phyloP scores from a whole-genome alignment of 2,113 vertebrate genomes.

The Mystacornis crossleyi region DNA sequence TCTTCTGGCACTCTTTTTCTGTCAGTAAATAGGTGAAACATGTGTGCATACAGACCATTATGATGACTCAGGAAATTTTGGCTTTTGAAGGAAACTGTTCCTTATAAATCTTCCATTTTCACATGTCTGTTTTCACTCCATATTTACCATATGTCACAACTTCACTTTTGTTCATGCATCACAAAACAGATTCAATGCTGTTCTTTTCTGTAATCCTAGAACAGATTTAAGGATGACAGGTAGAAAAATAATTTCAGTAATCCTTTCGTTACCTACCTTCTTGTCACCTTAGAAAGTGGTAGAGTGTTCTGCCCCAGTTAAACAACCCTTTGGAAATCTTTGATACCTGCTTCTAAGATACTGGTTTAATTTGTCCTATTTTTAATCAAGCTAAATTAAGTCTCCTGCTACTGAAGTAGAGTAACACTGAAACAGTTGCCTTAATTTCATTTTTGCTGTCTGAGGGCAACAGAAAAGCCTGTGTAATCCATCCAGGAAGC shows the following conservation, averaged over 20 bases:
- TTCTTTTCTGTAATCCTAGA: constrained; percentile 30
- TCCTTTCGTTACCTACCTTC: background rate
- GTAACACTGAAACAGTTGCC: background rate
- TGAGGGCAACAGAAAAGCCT: background rate
- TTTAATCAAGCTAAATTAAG: background rate
- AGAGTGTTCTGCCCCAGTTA: background rate
- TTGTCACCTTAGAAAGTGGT: background rate
- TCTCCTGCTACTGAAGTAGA: background rate
- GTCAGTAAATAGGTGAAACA: background rate
- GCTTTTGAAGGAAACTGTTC: background rate
- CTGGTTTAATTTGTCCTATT: background rate
- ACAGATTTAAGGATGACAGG: constrained; percentile 17
- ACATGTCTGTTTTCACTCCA: background rate
- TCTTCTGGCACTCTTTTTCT: background rate
- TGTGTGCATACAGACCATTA: background rate
- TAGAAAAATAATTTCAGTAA: constrained; percentile 36
- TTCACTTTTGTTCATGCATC: constrained; percentile 20
- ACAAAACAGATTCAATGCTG: constrained; percentile 13
- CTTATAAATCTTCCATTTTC: background rate
- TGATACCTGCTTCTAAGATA: background rate
- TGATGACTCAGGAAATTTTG: background rate
- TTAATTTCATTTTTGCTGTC: background rate
- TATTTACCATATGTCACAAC: constrained; percentile 38
- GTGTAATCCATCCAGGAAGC: background rate
- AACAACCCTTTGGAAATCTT: background rate